Conservation (phyloP, 2,113 vertebrate genomes). For the Odobenus rosmarus region DNA sequence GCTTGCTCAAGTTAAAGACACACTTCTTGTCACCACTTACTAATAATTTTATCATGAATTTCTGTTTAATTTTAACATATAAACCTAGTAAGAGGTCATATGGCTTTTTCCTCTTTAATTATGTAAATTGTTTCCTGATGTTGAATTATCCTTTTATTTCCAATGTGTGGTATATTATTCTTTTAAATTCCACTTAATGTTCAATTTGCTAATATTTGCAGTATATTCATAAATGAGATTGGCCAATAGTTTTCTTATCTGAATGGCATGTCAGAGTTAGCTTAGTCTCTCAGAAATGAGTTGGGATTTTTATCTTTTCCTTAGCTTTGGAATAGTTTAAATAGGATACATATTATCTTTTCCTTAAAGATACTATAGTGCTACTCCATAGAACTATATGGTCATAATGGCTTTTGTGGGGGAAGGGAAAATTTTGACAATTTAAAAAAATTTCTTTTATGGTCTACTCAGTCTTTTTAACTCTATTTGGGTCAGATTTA, state of each 20-base stretch:
- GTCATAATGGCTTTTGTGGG: not conserved
- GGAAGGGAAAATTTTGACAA: constrained; percentile 37
- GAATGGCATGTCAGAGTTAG: not conserved
- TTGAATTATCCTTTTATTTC: constrained; percentile 13
- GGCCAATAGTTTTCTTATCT: not conserved
- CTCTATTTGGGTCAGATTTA: not conserved
- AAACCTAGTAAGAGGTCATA: not conserved
- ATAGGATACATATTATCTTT: not conserved
- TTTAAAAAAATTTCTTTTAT: not conserved
- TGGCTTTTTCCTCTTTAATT: not conserved
- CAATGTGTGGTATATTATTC: not conserved
- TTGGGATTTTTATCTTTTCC: constrained; percentile 36
- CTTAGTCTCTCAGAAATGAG: constrained; percentile 34
- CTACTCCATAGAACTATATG: constrained; percentile 3
- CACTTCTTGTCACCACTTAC: not conserved
- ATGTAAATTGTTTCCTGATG: not conserved
- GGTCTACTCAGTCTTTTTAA: constrained; percentile 8
- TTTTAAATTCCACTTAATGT: constrained; percentile 33
- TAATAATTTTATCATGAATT: not conserved
- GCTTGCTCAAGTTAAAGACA: not conserved
- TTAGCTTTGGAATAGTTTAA: not conserved
- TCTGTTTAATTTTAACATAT: constrained; percentile 42
- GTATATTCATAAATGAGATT: constrained; percentile 33
- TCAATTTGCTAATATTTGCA: not conserved
- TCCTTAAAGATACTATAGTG: not conserved